Evolutionary conservation across 2,888 invertebrate genomes (phyloP).

Genomic region (Calliphora vomitoria): DNA sequence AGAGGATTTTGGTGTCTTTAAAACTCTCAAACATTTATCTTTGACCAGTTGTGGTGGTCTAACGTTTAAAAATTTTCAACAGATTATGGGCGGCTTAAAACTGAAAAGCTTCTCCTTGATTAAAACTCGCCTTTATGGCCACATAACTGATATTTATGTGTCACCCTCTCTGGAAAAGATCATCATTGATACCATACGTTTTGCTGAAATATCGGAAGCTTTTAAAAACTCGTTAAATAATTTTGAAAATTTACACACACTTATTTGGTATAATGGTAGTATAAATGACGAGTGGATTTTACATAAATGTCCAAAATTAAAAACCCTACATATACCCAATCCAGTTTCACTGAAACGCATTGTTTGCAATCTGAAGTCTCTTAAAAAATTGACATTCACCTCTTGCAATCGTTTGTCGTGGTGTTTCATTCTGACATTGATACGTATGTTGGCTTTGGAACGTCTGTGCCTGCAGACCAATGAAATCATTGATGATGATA

Average conservation of each 20-base stretch:
- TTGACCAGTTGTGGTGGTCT: not conserved
- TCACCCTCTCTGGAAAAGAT: not conserved
- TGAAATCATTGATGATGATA: not conserved
- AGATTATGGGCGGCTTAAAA: not conserved
- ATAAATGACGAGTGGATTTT: not conserved
- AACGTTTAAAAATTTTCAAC: not conserved
- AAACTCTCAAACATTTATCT: not conserved
- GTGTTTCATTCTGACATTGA: not conserved
- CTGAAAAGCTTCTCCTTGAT: not conserved
- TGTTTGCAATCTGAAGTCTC: not conserved
- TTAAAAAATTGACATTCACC: not conserved
- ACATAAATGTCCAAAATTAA: not conserved
- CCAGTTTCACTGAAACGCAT: not conserved
- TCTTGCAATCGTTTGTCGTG: not conserved
- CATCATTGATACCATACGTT: not conserved
- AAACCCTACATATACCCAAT: not conserved
- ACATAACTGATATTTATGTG: not conserved
- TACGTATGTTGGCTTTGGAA: not conserved
- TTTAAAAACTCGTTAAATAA: not conserved
- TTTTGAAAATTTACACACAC: not conserved
- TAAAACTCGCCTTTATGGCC: not conserved
- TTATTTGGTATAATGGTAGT: not conserved
- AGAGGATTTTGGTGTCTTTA: not conserved
- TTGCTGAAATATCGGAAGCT: not conserved
- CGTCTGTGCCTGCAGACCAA: not conserved